phyloP scores from a whole-genome alignment of 2,797 vertebrate genomes.

The Sebastes taczanowskii region DNA sequence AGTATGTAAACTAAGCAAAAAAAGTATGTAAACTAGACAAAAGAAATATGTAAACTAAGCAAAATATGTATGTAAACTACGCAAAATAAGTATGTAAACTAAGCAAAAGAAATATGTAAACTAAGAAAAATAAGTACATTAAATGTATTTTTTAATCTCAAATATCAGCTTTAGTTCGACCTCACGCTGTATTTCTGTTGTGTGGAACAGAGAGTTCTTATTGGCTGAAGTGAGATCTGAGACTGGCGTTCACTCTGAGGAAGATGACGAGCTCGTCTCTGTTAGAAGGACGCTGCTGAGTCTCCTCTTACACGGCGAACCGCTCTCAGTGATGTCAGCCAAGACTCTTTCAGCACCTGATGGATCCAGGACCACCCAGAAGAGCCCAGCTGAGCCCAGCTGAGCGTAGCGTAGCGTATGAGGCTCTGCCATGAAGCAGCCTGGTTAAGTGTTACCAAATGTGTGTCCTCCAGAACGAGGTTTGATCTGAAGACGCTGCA shows the following conservation, averaged over 20 bases:
- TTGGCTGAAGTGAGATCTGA: not conserved
- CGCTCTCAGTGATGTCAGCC: conserved; percentile 14
- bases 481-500: conserved; percentile 40
- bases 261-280: conserved; percentile 17
- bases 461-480: conserved; percentile 29
- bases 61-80: no score
- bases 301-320: not conserved
- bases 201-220: no score
- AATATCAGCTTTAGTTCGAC: no score
- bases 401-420: not conserved
- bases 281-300: not conserved
- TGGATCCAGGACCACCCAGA: conserved; percentile 39
- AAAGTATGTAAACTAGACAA: no score
- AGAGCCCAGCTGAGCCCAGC: not conserved
- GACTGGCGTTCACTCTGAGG: not conserved
- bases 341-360: conserved; percentile 33
- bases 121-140: no score
- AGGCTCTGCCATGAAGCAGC: conserved; percentile 6
- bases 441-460: conserved; percentile 59
- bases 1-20: no score
- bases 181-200: not conserved
- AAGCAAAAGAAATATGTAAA: no score
- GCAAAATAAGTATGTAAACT: no score
- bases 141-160: no score
- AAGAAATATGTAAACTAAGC: no score